Base-by-base conservation (phyloP, 2,888 invertebrate genomes). In the Pheosia tremula region DNA sequence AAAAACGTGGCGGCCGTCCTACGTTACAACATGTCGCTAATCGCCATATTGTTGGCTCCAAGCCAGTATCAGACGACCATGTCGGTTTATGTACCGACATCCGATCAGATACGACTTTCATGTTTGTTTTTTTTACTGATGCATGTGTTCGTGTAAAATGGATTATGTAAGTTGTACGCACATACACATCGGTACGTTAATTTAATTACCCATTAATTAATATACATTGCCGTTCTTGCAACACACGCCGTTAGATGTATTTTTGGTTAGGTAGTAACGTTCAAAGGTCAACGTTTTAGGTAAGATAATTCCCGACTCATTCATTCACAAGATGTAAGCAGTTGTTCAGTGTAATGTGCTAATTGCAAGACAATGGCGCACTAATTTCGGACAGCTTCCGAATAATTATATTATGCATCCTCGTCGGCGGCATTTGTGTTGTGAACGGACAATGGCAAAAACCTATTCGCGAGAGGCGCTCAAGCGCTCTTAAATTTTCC, bases 1-100 rank as follows among this genome's bases (percentile, higher is more conserved):
- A 63, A 71, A 67, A 72, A 67, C 69, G 75, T 69, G 72, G 73
- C 66, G 70, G 61, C 67, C 45, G 81, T 80, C 82, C 81, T 83
- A 84, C 79, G 81, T 83, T 84, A 80, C 82, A 79, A 80, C 79
- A 82, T 74, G 79, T 80, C 75, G 75, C 71, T 71, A 59, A 60
- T 57, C 10, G 53, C 37, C 10, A 68, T 69, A 66, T 71, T 76
- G 69, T 80, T 88, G 88, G 88, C 84, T 60, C 60, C 38, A 39
- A 62, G 86, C 90, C 90, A 88, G 71, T 63, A 67, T 65, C 66
- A 66, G 66, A 74, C 77, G 72, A 67, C 72, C 74, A 75, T 75
- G 75, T 72, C 71, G 66, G 78, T 76, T 74, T 76, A 74, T 75
- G 69, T 72, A 69, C 74, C 72, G 72, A 77, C 77, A 77, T 78